phyloP scores from a whole-genome alignment of 2,888 invertebrate species.

The Epistrophella euchroma region DNA sequence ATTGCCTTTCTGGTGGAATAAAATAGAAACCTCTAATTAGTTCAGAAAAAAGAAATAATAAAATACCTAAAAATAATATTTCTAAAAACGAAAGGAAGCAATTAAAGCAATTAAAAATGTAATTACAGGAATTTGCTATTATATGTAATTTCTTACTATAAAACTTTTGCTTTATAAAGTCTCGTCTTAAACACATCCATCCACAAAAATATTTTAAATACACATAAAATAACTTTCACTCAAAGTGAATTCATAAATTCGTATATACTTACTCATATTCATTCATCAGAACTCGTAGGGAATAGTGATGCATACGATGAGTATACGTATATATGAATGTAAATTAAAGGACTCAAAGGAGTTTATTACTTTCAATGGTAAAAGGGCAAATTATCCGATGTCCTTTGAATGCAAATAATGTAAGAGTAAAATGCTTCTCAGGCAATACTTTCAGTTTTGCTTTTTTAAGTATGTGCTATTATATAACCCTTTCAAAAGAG shows the following conservation, averaged over 20 bases:
- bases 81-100: conserved; percentile 15
- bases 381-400: conserved; percentile 23
- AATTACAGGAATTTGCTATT: neutral
- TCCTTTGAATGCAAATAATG: conserved; percentile 28
- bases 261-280: neutral
- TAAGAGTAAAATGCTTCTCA: conserved; percentile 6
- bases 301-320: conserved; percentile 1
- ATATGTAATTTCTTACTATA: neutral
- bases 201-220: neutral
- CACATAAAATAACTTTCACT: conserved; percentile 15
- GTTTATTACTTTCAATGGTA: conserved; percentile 27
- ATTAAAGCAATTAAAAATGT: conserved; percentile 16
- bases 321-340: neutral
- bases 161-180: neutral
- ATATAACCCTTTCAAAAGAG: neutral
- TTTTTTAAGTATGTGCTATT: neutral
- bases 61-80: conserved; percentile 1
- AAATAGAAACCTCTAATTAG: neutral
- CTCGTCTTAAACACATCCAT: neutral
- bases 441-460: conserved; percentile 1
- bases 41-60: neutral
- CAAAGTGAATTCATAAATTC: conserved; percentile 21
- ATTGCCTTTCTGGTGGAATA: neutral
- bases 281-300: conserved; percentile 3
- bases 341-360: conserved; percentile 27